Percentiles rank a stretch among this genome's conserved stretches.
These are phyloP conservation scores for Acrocephalus kingi DNA, from an alignment of 2,113 vertebrate species.

Conservation along the genomic window DNA sequence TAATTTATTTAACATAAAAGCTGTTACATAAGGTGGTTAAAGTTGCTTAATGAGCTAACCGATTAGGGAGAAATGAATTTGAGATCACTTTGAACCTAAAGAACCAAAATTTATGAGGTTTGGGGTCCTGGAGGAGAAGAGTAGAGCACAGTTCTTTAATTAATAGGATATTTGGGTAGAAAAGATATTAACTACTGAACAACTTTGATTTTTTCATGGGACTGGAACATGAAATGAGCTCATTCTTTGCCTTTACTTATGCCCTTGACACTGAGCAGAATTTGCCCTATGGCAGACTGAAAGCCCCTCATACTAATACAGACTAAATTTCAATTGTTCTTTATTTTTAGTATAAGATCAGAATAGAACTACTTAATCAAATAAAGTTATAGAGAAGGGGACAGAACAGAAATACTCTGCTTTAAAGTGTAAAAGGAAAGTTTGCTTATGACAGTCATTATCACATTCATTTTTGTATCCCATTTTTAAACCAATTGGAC, in stretches of 20 bases:
- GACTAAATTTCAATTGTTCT: neutral
- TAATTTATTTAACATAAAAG: conserved; percentile 68
- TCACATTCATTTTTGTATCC: neutral
- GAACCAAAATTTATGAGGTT: conserved; percentile 51
- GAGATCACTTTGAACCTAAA: conserved; percentile 60
- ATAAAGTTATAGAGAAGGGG: neutral
- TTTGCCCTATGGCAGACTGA: neutral
- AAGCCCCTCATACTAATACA: neutral
- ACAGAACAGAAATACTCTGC: neutral
- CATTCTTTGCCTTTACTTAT: neutral
- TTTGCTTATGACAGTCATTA: neutral
- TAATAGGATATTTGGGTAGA: conserved; percentile 4
- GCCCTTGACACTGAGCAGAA: neutral
- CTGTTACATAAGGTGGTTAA: conserved; percentile 56
- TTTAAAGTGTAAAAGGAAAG: neutral
- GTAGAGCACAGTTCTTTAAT: conserved; percentile 24
- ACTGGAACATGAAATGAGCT: neutral
- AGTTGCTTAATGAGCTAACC: conserved; percentile 53
- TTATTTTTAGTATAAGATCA: neutral
- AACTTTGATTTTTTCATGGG: conserved; percentile 12
- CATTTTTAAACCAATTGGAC: neutral
- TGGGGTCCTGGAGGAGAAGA: conserved; percentile 30
- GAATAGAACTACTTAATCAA: neutral
- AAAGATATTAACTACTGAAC: neutral
- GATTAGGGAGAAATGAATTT: conserved; percentile 46